Conservation (phyloP, 2,888 invertebrate species). For the Metellina segmentata region DNA sequence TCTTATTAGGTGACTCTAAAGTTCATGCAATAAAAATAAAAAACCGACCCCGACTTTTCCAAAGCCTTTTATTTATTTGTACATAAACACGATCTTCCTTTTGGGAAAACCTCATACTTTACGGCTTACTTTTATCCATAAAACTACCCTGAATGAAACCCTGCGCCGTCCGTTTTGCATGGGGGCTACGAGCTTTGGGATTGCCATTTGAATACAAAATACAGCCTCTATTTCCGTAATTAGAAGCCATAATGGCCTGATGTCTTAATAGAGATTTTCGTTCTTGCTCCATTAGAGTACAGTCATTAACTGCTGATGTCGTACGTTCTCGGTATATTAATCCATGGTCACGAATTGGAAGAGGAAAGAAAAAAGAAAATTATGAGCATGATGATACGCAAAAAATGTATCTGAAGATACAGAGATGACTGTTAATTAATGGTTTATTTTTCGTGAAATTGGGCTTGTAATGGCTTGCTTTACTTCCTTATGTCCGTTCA, state of each 20-base stretch:
- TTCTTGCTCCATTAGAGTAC: constrained; percentile 22
- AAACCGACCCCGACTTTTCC: not conserved
- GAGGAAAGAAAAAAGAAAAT: not conserved
- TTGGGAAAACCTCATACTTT: constrained; percentile 26
- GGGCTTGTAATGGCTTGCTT: not conserved
- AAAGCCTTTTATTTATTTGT: constrained; percentile 30
- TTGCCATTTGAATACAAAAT: constrained; percentile 39
- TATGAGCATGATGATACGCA: constrained; percentile 6
- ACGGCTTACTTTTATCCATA: constrained; percentile 15
- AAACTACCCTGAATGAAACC: constrained; percentile 11
- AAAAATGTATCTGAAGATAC: constrained; percentile 13
- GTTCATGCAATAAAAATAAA: constrained; percentile 1
- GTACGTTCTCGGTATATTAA: constrained; percentile 32
- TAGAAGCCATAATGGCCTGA: constrained; percentile 41
- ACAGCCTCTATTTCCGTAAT: constrained; percentile 47
- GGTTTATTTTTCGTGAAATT: constrained; percentile 21
- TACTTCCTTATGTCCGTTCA: constrained; percentile 7
- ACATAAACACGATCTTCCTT: constrained; percentile 35
- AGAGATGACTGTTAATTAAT: constrained; percentile 40
- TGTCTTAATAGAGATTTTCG: constrained; percentile 60
- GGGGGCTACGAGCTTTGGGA: constrained; percentile 2
- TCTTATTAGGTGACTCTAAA: constrained; percentile 39
- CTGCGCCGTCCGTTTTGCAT: constrained; percentile 40
- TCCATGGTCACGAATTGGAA: constrained; percentile 17
- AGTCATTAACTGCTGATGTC: not conserved